Evolutionary conservation across 2,888 invertebrate species (phyloP).

Genomic region (Dichetophora obliterata): DNA sequence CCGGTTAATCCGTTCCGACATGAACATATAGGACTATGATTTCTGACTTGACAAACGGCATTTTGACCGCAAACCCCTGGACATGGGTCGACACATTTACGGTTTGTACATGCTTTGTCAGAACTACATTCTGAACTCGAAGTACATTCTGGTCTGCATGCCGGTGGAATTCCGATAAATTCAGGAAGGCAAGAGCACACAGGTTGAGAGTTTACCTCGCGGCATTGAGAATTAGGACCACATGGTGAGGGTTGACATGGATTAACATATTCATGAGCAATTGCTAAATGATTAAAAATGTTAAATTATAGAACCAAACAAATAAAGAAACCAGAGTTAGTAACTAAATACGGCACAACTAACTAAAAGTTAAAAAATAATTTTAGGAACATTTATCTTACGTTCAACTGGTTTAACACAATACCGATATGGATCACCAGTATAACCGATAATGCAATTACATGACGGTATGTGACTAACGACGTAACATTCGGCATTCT

Average conservation of each 20-base stretch:
- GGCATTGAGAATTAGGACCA: conserved; percentile 83
- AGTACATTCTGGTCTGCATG: conserved; percentile 82
- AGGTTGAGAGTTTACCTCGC: conserved; percentile 76
- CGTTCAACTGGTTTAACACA: conserved; percentile 70
- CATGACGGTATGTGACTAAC: conserved; percentile 81
- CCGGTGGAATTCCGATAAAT: conserved; percentile 77
- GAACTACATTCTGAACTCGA: conserved; percentile 79
- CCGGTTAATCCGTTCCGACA: conserved; percentile 78
- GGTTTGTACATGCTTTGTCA: conserved; percentile 78
- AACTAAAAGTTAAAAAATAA: conserved; percentile 45
- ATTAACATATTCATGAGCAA: conserved; percentile 69
- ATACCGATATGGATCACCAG: conserved; percentile 74
- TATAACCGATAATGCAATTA: conserved; percentile 75
- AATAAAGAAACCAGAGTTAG: conserved; percentile 49
- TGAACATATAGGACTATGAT: conserved; percentile 84
- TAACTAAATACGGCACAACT: conserved; percentile 51
- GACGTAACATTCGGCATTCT: conserved; percentile 80
- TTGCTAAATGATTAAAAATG: conserved; percentile 70
- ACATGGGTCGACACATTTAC: conserved; percentile 82
- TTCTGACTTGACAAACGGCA: conserved; percentile 80
- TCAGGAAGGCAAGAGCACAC: conserved; percentile 80
- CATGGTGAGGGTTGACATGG: conserved; percentile 75
- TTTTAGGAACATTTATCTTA: conserved; percentile 57
- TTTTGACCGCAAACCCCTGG: conserved; percentile 81
- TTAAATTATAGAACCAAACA: conserved; percentile 72